phyloP scores from a whole-genome alignment of 2,888 invertebrate species.

The Hoplodrina ambigua region DNA sequence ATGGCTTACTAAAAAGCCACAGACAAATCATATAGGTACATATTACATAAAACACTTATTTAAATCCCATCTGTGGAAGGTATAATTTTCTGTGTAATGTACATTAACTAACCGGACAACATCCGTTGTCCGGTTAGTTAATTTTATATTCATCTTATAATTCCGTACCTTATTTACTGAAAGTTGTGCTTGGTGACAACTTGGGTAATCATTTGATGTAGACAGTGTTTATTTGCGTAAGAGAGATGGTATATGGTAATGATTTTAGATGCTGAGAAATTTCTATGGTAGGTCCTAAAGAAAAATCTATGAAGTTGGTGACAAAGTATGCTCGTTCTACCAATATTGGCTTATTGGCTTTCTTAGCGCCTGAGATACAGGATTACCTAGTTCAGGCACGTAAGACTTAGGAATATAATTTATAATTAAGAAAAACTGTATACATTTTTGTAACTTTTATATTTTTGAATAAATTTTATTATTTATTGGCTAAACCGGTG shows the following conservation, averaged over 20 bases:
- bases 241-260: slow-evolving; percentile 33
- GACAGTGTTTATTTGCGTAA: slow-evolving; percentile 27
- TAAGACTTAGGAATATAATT: no score
- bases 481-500: no score
- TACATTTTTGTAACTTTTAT: no score
- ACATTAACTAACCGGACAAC: no score
- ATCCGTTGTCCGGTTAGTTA: slow-evolving; percentile 63
- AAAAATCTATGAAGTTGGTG: not conserved
- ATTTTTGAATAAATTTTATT: no score
- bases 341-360: no score
- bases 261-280: slow-evolving; percentile 16
- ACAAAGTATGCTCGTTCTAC: not conserved
- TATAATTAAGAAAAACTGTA: no score
- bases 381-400: no score
- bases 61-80: slow-evolving; percentile 65
- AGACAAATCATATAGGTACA: not conserved
- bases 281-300: slow-evolving; percentile 16
- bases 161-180: slow-evolving; percentile 26
- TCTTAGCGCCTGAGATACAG: no score
- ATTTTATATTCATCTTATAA: slow-evolving; percentile 39
- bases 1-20: no score
- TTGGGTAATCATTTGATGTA: slow-evolving; percentile 33
- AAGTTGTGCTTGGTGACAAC: slow-evolving; percentile 43
- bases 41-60: slow-evolving; percentile 67
- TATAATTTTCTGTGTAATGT: slow-evolving; percentile 75